Percentiles rank a stretch among this genome's conserved stretches.
phyloP scores from a whole-genome alignment of 2,888 invertebrate species.

The Mythimna impura region DNA sequence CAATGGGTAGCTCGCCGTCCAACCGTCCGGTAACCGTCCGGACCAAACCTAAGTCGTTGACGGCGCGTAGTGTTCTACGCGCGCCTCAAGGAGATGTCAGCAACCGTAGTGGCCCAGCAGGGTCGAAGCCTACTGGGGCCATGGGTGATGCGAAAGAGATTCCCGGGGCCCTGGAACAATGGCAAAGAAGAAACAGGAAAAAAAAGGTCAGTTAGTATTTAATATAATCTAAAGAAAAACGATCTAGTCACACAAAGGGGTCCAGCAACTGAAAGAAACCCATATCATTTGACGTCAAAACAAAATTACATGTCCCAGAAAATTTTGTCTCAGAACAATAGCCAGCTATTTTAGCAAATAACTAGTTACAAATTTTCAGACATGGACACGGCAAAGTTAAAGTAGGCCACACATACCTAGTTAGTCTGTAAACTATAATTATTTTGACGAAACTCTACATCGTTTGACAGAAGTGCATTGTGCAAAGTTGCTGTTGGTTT shows the following conservation, averaged over 20 bases:
- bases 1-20: too few relatives aligned
- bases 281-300: conserved; percentile 16
- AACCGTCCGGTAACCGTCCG: too few relatives aligned
- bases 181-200: too few relatives aligned
- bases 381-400: neutral
- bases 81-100: too few relatives aligned
- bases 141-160: too few relatives aligned
- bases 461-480: conserved; percentile 50
- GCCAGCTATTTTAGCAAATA: conserved; percentile 22
- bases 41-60: too few relatives aligned
- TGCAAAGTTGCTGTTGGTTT: conserved; percentile 41
- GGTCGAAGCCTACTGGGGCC: too few relatives aligned
- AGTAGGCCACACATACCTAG: conserved; percentile 43
- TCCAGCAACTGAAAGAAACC: conserved; percentile 15
- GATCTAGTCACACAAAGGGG: neutral
- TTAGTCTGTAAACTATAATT: conserved; percentile 44
- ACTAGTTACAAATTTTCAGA: conserved; percentile 18
- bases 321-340: conserved; percentile 40
- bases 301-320: conserved; percentile 25
- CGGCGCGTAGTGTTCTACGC: too few relatives aligned
- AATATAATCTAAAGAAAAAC: too few relatives aligned
- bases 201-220: too few relatives aligned
- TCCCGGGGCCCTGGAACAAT: too few relatives aligned
- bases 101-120: too few relatives aligned
- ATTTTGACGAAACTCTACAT: conserved; percentile 51